Evolutionary conservation across 1,140 invertebrate genomes (phyloP), one percentile per base, ranked within the genome.

Genomic region (Trichonephila clavata): DNA sequence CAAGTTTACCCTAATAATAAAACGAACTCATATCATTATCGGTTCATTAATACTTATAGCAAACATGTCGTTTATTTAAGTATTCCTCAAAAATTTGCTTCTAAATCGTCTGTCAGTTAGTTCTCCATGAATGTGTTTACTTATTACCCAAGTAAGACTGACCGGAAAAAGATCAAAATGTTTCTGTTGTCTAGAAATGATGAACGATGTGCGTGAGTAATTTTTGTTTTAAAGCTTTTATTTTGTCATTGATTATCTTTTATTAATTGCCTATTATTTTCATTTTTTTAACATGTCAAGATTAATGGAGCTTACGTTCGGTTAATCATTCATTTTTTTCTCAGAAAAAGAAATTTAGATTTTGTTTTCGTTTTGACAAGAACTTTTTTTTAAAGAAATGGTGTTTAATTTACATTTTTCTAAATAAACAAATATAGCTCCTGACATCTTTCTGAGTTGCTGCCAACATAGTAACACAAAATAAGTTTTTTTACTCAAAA

Each of bases 241-340:
- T 59, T 27, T 43, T 21, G n/a, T 84, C 57, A 13, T 18, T 57
- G n/a, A 21, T 84, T 50, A 84, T 84, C 39, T 84, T 57, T 57
- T 84, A 50, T 84, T 84, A 84, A 84, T 57, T 50, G 27, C 21
- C 20, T 57, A 59, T 84, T 50, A 50, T n/a, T 84, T 84, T n/a
- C 43, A 13, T 50, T 59, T 57, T 84, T 4, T 59, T 43, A 50
- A 8, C 16, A 14, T 24, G 43, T 57, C 27, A 21, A 57, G 43
- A 57, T 59, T 59, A 71, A 71, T 71, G 68, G 16, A 1, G 5
- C 24, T 3, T 32, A 65, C 13, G 3, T n/a, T 71, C 68, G 32
- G n/a, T 32, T 27, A 32, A 71, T 71, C 24, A 71, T 65, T 65
- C 21, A 18, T 65, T 65, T 65, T 20, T n/a, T 71, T 71, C 32